phyloP scores from a whole-genome alignment of 23 tunicate genomes.

The Botrylloides violaceus region DNA sequence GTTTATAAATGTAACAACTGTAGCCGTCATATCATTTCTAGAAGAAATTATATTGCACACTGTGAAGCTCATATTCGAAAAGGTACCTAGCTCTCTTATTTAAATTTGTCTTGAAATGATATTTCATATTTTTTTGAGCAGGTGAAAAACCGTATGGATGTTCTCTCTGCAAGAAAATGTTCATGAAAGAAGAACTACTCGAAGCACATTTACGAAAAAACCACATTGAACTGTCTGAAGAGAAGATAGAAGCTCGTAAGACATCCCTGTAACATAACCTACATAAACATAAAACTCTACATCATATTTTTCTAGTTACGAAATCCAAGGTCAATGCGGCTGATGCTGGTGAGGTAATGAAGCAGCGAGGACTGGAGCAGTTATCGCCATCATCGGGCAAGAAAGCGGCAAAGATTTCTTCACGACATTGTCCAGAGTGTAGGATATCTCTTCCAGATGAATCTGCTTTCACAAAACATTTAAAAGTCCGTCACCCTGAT shows the following conservation, averaged over 20 bases:
- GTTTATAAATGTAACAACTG: slow-evolving; percentile 15
- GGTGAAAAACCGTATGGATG: slow-evolving; percentile 32
- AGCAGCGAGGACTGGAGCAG: not conserved
- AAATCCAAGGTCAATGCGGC: not conserved
- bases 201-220: slow-evolving; percentile 21
- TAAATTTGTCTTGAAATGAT: not conserved
- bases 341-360: not conserved
- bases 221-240: slow-evolving; percentile 15
- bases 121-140: not conserved
- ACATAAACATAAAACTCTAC: too few relatives aligned
- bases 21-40: slow-evolving; percentile 1
- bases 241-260: slow-evolving; percentile 8
- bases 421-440: not conserved
- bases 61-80: slow-evolving; percentile 25
- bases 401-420: not conserved
- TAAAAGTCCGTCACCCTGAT: slow-evolving; percentile 1
- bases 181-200: slow-evolving; percentile 29
- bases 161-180: slow-evolving; percentile 28
- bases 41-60: slow-evolving; percentile 16
- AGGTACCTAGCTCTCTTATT: slow-evolving; percentile 12
- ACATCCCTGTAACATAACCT: too few relatives aligned
- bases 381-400: slow-evolving; percentile 5
- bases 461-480: slow-evolving; percentile 7
- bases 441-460: slow-evolving; percentile 4
- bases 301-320: slow-evolving; percentile 17